phyloP scores from a whole-genome alignment of 2,113 vertebrate genomes.

The Entomyzon cyanotis region DNA sequence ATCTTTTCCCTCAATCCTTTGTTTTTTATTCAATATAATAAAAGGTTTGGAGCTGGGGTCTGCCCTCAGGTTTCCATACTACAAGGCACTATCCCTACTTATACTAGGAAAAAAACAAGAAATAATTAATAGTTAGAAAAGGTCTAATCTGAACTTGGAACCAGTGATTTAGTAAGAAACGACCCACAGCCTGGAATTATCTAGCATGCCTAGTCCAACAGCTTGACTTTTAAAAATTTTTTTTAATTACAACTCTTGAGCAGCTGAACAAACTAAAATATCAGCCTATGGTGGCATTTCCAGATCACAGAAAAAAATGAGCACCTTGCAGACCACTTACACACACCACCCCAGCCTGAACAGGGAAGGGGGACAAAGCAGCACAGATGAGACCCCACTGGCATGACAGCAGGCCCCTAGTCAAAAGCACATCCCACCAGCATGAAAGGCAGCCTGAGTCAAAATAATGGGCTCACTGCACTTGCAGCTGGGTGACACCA shows the following conservation, averaged over 20 bases:
- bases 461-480: accelerated
- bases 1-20: neutral
- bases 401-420: neutral
- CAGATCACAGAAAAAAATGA: neutral
- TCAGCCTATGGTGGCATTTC: neutral
- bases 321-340: neutral
- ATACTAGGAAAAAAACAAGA: neutral
- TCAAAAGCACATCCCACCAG: neutral
- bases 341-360: neutral
- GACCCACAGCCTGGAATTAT: neutral
- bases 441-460: neutral
- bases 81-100: neutral
- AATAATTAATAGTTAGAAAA: neutral
- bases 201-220: neutral
- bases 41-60: neutral
- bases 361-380: neutral
- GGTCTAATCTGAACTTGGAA: neutral
- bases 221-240: neutral
- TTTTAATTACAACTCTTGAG: neutral
- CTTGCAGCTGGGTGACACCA: neutral
- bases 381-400: neutral
- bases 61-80: neutral
- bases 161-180: neutral
- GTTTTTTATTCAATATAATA: neutral
- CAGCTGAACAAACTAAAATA: slow-evolving; percentile 1